A percentile compares a stretch with the other conserved stretches of the same genome.
These are phyloP conservation scores for Equus quagga DNA, from an alignment of 2,113 vertebrate genomes.

Conservation along the genomic window DNA sequence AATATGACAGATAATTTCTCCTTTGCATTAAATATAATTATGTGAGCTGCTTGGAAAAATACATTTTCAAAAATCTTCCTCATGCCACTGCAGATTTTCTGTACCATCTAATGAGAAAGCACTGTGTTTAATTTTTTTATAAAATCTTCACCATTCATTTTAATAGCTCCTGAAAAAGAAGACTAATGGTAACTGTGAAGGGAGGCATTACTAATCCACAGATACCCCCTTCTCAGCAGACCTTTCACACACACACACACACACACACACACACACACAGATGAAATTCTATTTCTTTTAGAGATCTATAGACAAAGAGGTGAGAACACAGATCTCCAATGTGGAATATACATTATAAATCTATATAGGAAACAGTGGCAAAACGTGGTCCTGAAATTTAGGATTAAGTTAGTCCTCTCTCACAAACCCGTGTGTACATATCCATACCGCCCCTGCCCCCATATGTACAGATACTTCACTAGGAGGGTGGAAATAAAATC, in stretches of 20 bases:
- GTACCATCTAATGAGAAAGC: neutral
- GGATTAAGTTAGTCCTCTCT: neutral
- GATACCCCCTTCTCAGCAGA: neutral
- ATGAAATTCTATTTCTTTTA: neutral
- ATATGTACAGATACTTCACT: neutral
- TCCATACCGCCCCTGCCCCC: neutral
- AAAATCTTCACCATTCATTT: constrained; percentile 14
- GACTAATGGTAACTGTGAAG: neutral
- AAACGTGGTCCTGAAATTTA: neutral
- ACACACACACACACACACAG: neutral
- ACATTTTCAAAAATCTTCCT: constrained; percentile 53
- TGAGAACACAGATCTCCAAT: neutral
- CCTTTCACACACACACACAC: neutral
- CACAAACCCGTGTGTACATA: neutral
- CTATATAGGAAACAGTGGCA: neutral
- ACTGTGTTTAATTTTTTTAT: constrained; percentile 20
- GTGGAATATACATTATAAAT: neutral
- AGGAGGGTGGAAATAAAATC: neutral
- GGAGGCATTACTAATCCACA: neutral
- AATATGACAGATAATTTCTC: constrained; percentile 66
- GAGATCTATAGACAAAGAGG: neutral
- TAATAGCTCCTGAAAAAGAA: constrained; percentile 4
- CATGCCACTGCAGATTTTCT: neutral
- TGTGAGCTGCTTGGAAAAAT: constrained; percentile 27
- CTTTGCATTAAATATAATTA: constrained; percentile 62